phyloP scores from a whole-genome alignment of 2,113 vertebrate genomes.

The Strigops habroptila region DNA sequence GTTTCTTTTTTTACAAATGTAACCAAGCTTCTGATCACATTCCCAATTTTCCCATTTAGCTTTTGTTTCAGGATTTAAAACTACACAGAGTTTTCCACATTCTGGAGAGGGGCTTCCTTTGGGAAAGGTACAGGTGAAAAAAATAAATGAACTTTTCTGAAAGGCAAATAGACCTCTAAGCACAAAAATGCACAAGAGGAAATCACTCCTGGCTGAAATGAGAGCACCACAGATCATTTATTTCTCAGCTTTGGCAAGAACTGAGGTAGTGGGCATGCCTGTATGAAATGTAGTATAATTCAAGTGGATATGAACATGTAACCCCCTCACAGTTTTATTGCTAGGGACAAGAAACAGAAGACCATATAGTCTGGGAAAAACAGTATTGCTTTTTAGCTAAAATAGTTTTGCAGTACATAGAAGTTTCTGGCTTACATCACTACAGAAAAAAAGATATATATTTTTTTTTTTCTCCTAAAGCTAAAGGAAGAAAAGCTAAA shows the following conservation, averaged over 20 bases:
- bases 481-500: not conserved
- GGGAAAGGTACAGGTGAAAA: not conserved
- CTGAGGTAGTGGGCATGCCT: not conserved
- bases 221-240: not conserved
- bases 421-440: not conserved
- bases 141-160: not conserved
- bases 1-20: conserved; percentile 87
- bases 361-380: not conserved
- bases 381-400: not conserved
- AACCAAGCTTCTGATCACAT: conserved; percentile 86
- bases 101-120: conserved; percentile 86
- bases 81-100: conserved; percentile 80
- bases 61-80: conserved; percentile 81
- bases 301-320: not conserved
- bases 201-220: not conserved
- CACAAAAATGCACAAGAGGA: not conserved
- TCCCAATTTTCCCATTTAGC: conserved; percentile 86
- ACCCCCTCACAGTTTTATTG: not conserved
- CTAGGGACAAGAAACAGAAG: not conserved
- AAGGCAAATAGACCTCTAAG: not conserved
- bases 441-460: not conserved
- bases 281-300: not conserved
- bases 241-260: not conserved
- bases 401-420: not conserved
- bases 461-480: not conserved